Evolutionary conservation across 2,888 invertebrate genomes (phyloP), one percentile per base, ranked within the genome.

Genomic region (Mythimna loreyi): DNA sequence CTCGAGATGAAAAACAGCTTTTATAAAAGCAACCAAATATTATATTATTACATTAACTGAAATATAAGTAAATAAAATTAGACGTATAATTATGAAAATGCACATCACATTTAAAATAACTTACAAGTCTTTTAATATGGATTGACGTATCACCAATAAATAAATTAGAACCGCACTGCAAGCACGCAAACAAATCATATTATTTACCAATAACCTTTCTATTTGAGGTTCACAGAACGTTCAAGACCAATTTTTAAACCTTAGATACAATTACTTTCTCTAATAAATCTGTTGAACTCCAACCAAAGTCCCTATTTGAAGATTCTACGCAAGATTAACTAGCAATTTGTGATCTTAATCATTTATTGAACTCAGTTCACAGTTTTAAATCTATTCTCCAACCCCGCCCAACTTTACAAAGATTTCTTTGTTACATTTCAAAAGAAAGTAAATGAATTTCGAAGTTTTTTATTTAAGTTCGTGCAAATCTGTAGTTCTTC

Each of bases 261-360:
- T 56, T 23, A 13, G 21, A 58, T 30, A n/a, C 19, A 36, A 58
- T 55, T 50, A 47, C 33, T 49, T 40, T 61, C 16, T 40, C 23
- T 30, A 25, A 67, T 75, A 75, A 72, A 72, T 77, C 57, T 49
- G 49, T n/a, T 19, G 40, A 61, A 50, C 28, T 60, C 23, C 47
- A 45, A 56, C 47, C 55, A 50, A 53, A 55, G 21, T 47, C 4
- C 16, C 13, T 49, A 43, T 74, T 75, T 45, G 9, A 59, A 59
- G 58, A 74, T 66, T 50, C 33, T 19, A 28, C 5, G 6, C 25
- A 47, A 62, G 67, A 64, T 65, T 53, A 76, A 60, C 28, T 43
- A 19, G 23, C 47, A 65, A 58, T 65, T 75, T 72, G 28, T 25
- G 33, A 71, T 58, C 45, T 60, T 63, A 71, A 77, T 71, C 30